Evolutionary conservation across 1,140 invertebrate species (phyloP).

Genomic region (Acromyrmex heyeri): DNA sequence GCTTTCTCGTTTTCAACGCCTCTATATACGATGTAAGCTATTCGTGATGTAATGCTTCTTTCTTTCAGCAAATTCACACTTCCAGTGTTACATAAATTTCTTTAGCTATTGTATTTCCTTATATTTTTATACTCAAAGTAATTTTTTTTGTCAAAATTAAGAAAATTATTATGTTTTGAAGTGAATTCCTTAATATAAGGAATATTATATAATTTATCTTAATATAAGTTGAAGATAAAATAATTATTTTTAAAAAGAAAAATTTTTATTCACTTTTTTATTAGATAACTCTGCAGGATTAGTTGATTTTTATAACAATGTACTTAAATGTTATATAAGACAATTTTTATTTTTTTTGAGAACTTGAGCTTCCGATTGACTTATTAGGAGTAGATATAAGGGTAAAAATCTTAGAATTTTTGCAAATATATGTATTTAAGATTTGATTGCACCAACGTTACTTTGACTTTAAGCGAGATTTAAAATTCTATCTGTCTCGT

Average conservation of each 20-base stretch:
- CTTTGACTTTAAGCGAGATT: no score
- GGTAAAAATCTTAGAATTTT: slow-evolving; percentile 8
- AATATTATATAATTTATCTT: no score
- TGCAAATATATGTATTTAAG: background rate
- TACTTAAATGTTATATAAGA: no score
- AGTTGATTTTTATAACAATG: background rate
- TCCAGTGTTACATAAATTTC: background rate
- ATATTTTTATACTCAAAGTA: background rate
- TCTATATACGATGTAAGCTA: background rate
- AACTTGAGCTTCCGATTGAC: background rate
- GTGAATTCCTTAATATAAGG: background rate
- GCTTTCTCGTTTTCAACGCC: slow-evolving; percentile 16
- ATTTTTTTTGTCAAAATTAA: background rate
- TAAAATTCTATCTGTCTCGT: no score
- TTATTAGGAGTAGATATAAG: background rate
- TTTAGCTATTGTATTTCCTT: background rate
- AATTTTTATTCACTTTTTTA: background rate
- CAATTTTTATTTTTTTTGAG: background rate
- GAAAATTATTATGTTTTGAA: background rate
- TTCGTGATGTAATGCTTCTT: background rate
- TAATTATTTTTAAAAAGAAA: background rate
- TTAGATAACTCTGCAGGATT: background rate
- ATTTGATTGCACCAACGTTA: no score
- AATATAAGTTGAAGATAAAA: background rate
- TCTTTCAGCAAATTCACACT: background rate